Evolutionary conservation across 2,797 vertebrate genomes (phyloP).

Genomic region (Halcyon smyrnensis): DNA sequence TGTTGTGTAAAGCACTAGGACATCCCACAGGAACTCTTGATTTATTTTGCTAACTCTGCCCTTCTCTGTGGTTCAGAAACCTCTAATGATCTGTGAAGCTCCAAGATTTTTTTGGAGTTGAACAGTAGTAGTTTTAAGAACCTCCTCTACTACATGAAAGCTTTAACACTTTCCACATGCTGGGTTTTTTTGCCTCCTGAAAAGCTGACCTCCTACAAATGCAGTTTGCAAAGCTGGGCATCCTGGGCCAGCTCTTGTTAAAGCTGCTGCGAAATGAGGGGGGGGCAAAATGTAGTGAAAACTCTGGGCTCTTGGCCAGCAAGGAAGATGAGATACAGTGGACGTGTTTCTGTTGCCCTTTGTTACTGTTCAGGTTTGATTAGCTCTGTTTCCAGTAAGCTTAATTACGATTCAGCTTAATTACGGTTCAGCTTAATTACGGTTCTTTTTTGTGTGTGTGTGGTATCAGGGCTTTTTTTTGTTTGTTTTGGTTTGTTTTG

Average conservation of each 20-base stretch:
- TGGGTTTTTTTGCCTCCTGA: constrained; percentile 47
- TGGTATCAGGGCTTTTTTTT: no score
- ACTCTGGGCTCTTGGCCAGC: constrained; percentile 77
- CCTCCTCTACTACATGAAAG: constrained; percentile 38
- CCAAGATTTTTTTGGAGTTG: constrained; percentile 32
- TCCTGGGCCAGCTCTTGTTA: constrained; percentile 50
- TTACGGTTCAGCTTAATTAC: constrained; percentile 58
- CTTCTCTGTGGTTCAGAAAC: constrained; percentile 71
- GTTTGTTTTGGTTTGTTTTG: not conserved
- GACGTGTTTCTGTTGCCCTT: constrained; percentile 73
- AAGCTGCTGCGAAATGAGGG: constrained; percentile 43
- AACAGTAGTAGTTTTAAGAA: constrained; percentile 66
- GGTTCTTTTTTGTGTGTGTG: not conserved
- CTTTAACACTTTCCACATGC: constrained; percentile 66
- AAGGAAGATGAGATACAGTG: constrained; percentile 74
- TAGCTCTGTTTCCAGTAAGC: constrained; percentile 81
- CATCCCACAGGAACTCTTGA: constrained; percentile 79
- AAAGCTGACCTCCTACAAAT: constrained; percentile 62
- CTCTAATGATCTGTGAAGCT: constrained; percentile 73
- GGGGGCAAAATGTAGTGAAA: constrained; percentile 61
- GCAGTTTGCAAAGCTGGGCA: constrained; percentile 18
- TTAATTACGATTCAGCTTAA: constrained; percentile 61
- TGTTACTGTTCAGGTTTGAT: constrained; percentile 75
- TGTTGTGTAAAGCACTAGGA: constrained; percentile 72
- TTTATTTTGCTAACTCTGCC: constrained; percentile 82